These are phyloP conservation scores for Calliscelio sp. DNA, from an alignment of 2,888 invertebrate species.

Conservation along the genomic window DNA sequence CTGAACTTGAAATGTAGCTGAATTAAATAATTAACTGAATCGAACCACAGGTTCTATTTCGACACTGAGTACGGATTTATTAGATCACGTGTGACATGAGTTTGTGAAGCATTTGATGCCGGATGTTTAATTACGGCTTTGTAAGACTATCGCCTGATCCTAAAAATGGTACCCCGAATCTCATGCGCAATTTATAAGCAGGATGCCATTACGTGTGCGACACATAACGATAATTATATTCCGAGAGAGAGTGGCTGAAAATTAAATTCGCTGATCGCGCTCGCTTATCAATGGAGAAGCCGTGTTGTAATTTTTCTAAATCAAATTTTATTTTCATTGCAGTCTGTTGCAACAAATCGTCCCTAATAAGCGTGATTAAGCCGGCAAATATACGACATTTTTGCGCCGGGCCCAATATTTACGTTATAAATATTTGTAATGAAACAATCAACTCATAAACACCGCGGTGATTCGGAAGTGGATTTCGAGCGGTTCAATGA, in stretches of 20 bases:
- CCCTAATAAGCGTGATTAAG: slow-evolving; percentile 30
- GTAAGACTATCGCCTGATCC: slow-evolving; percentile 12
- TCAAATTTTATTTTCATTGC: slow-evolving; percentile 40
- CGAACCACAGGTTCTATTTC: background rate
- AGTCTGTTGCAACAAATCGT: slow-evolving; percentile 8
- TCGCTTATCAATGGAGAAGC: background rate
- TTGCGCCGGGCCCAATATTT: slow-evolving; percentile 34
- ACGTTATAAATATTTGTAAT: slow-evolving; percentile 55
- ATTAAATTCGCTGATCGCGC: background rate
- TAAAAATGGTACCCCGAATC: slow-evolving; percentile 1
- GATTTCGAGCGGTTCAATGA: slow-evolving; percentile 50
- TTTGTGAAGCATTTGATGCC: background rate
- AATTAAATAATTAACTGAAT: background rate
- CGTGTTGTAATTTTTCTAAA: slow-evolving; percentile 44
- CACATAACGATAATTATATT: slow-evolving; percentile 2
- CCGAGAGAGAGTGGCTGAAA: background rate
- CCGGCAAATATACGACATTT: background rate
- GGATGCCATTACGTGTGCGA: background rate
- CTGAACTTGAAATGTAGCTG: too few relatives aligned
- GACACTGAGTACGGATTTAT: slow-evolving; percentile 1
- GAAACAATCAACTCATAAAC: slow-evolving; percentile 56
- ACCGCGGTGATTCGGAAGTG: slow-evolving; percentile 49
- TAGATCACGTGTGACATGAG: slow-evolving; percentile 4
- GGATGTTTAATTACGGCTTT: slow-evolving; percentile 33
- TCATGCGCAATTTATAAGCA: slow-evolving; percentile 15